Base-by-base conservation (phyloP, 2,113 vertebrate species). In the Odocoileus virginianus region DNA sequence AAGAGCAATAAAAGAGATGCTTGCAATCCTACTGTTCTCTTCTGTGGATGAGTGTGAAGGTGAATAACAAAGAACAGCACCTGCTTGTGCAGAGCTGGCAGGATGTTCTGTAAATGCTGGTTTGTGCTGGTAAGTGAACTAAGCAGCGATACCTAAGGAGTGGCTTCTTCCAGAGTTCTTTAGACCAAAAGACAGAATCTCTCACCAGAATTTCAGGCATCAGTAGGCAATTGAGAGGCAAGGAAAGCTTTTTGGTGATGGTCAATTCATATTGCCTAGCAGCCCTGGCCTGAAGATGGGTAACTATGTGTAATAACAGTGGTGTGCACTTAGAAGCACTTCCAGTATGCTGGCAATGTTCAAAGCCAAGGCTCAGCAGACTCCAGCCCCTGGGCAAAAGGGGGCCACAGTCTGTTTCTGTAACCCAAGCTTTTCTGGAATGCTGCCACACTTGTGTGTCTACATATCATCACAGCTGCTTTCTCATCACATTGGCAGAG, bases 31-130 rank as follows among this genome's bases (percentile, higher is more conserved):
- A 12, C 7, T 16, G 1, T 52, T 28, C 5, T 57, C 19, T 30
- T 28, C 74, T 1, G 21, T 13, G 83, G 54, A 27, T 11, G 40
- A 33, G 27, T 12, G 5, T 64, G 83, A 87, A 9, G 5, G 54
- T 40, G 43, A 36, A 6, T 36, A 55, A n/a, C 27, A 17, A 19
- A 58, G 25, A 33, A 21, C 0, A 0, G 33, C 55, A 1, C 36
- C 64, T 54, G 52, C 86, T 28, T 43, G 25, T 23, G 30, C 33
- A 28, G 52, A 52, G 13, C 40, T 16, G 19, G 40, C 50, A 14
- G 55, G 82, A 52, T 23, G 7, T 36, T 33, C 27, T 45, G 36
- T 60, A 19, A 57, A 85, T 3, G 36, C 57, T 36, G 47, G 33
- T 58, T 9, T 0, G 21, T 55, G 86, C 28, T 43, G 2, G 16